A percentile compares a stretch with the other conserved stretches of the same genome.
Evolutionary conservation across 2,113 vertebrate species (phyloP).

Genomic region (Neofelis nebulosa): DNA sequence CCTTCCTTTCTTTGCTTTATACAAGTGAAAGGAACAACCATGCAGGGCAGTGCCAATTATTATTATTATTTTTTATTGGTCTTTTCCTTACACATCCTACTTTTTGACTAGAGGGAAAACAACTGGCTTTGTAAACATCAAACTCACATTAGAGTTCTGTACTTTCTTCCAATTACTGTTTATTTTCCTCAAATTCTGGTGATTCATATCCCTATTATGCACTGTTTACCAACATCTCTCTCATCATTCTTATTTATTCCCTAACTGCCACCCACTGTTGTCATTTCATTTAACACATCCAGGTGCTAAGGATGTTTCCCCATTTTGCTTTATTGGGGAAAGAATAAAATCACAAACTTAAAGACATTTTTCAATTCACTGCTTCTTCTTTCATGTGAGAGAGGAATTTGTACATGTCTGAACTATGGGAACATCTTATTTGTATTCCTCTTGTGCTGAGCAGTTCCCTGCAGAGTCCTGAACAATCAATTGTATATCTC

Average conservation of each 20-base stretch:
- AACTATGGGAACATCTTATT: not conserved
- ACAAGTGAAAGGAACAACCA: not conserved
- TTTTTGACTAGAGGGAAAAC: not conserved
- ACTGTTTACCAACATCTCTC: not conserved
- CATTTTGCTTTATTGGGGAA: not conserved
- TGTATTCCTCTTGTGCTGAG: constrained; percentile 53
- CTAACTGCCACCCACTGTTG: not conserved
- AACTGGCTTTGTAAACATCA: constrained; percentile 12
- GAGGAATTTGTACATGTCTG: not conserved
- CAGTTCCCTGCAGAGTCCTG: constrained; percentile 18
- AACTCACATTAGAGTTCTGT: constrained; percentile 26
- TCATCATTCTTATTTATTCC: constrained; percentile 13
- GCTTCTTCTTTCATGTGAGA: not conserved
- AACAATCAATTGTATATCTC: constrained; percentile 43
- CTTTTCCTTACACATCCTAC: not conserved
- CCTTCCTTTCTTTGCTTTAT: not conserved
- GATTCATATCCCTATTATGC: not conserved
- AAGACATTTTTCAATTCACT: not conserved
- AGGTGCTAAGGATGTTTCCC: not conserved
- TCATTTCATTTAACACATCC: not conserved
- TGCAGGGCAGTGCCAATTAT: constrained; percentile 19
- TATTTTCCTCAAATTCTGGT: not conserved
- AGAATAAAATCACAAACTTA: not conserved
- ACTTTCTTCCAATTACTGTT: constrained; percentile 46
- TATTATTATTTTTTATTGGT: not conserved